phyloP scores from a whole-genome alignment of 2,888 invertebrate species.

The Polyploca ridens region DNA sequence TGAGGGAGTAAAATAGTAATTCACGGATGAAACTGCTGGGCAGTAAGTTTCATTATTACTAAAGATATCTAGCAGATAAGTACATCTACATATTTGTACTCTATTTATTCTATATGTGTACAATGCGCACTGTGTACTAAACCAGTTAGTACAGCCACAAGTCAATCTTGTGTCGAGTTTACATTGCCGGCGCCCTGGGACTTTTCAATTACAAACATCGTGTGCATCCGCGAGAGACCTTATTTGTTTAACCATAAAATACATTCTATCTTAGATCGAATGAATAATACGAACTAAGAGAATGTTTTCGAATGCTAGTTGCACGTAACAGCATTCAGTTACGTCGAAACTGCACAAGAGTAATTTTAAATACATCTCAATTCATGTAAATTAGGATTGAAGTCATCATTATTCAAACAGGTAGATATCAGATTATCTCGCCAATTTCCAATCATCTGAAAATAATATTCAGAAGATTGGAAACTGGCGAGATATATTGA shows the following conservation, averaged over 20 bases:
- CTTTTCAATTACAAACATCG: slow-evolving; percentile 16
- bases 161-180: slow-evolving; percentile 70
- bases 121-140: slow-evolving; percentile 40
- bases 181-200: slow-evolving; percentile 32
- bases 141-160: slow-evolving; percentile 46
- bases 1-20: no score
- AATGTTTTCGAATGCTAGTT: background rate
- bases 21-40: no score
- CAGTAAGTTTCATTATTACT: background rate
- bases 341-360: background rate
- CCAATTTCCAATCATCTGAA: background rate
- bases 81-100: background rate
- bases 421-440: background rate
- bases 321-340: slow-evolving; percentile 5
- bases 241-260: background rate
- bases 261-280: background rate
- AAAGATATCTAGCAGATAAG: background rate
- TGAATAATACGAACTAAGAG: background rate
- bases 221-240: background rate
- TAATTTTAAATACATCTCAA: background rate
- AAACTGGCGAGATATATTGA: no score
- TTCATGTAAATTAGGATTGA: background rate
- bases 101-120: slow-evolving; percentile 29
- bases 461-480: no score
- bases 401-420: background rate